These are phyloP conservation scores for Aldabrachelys gigantea DNA, from an alignment of 2,113 vertebrate species.

Conservation along the genomic window DNA sequence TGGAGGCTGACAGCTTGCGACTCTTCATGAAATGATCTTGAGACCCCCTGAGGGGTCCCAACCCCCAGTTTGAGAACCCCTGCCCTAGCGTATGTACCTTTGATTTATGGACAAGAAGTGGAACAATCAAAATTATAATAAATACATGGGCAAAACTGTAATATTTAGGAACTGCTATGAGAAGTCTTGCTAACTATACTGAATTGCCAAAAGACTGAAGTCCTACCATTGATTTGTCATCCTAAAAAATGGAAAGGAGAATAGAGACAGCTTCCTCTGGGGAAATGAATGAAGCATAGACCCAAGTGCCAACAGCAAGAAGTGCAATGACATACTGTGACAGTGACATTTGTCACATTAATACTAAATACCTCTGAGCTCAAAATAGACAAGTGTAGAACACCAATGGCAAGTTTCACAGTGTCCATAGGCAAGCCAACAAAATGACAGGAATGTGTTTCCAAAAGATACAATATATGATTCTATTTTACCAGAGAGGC, in stretches of 20 bases:
- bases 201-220: background rate
- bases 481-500: background rate
- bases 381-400: constrained; percentile 21
- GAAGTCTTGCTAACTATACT: background rate
- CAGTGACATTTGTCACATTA: constrained; percentile 43
- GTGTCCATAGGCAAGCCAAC: background rate
- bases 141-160: background rate
- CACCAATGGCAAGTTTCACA: background rate
- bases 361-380: constrained; percentile 25
- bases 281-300: constrained; percentile 17
- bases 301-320: constrained; percentile 16
- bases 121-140: background rate
- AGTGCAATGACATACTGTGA: constrained; percentile 26
- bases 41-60: too few species aligned
- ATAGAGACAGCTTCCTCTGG: background rate
- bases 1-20: too few species aligned
- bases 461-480: background rate
- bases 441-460: background rate
- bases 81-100: background rate
- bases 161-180: background rate
- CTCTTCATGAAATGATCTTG: too few species aligned
- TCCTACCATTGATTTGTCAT: background rate
- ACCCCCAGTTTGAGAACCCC: too few species aligned
- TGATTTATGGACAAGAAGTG: background rate
- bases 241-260: background rate